These are phyloP conservation scores for Hydropotes inermis DNA, from an alignment of 2,113 vertebrate genomes.

Conservation along the genomic window DNA sequence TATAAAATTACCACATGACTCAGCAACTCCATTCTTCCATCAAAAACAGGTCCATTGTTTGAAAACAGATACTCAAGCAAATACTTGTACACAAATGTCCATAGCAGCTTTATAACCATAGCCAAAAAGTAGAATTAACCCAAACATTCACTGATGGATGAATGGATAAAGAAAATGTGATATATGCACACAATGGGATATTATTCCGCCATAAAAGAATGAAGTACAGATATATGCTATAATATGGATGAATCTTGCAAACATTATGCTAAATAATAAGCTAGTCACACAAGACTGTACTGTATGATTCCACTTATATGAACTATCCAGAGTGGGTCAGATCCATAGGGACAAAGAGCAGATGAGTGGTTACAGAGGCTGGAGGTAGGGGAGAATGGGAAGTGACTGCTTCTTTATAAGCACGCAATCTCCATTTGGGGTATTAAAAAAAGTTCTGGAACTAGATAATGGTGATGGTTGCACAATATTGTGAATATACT, in stretches of 20 bases:
- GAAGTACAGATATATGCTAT: background rate
- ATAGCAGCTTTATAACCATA: background rate
- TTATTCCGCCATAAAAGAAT: background rate
- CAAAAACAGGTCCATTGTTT: background rate
- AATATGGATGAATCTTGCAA: background rate
- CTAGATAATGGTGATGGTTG: background rate
- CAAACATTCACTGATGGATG: background rate
- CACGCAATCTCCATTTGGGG: background rate
- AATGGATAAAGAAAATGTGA: background rate
- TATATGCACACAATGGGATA: background rate
- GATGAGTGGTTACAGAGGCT: background rate
- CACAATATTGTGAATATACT: background rate
- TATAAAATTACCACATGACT: background rate
- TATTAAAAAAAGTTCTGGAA: background rate
- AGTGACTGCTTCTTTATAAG: background rate
- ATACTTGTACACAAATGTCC: constrained; percentile 20
- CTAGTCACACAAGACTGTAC: background rate
- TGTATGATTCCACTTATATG: background rate
- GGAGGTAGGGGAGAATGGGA: background rate
- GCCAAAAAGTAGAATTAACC: background rate
- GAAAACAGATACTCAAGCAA: constrained; percentile 30
- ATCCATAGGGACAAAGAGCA: background rate
- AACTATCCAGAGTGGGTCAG: background rate
- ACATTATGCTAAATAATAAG: background rate
- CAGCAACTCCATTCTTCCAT: background rate